Base-by-base conservation (phyloP, 2,888 invertebrate genomes). In the Drosophila meridionalis region DNA sequence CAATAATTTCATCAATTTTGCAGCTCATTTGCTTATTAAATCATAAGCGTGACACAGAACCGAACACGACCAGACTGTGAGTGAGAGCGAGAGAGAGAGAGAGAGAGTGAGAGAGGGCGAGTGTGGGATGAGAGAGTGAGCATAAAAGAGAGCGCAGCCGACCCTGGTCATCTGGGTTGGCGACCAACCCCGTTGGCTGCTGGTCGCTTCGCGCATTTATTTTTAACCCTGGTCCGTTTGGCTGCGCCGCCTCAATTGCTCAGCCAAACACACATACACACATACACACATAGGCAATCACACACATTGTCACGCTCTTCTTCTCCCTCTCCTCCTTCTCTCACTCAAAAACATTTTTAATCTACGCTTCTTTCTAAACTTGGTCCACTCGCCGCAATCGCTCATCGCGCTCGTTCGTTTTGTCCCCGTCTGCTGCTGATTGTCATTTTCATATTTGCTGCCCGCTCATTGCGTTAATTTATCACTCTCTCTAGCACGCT, bases 11-110 rank as follows among this genome's bases (percentile, higher is more conserved):
- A 90, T 85, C 71, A 91, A 84, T 86, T 86, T 90, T 66, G 76
- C 79, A 91, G 88, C 88, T 91, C 84, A 90, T 91, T 90, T 91
- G 90, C 86, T 91, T 90, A 90, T 89, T 91, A 91, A 90, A 87
- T 83, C 90, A 88, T 82, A 82, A 86, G 87, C 78, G 80, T 76
- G 90, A 88, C 91, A 90, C 77, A 84, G 67, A 72, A 66, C 65
- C 45, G 57, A 32, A 30, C 28, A 52, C 53, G 42, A 42, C 26
- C 43, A 56, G 30, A 55, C 28, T 20, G 40, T 28, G 38, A 45
- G 50, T 11, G 20, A 14, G 38, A 14, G 42, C 0, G 36, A 12
- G 3, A 12, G 14, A n/a, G 20, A 20, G 36, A 26, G 11, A n/a
- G 26, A 12, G 55, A 52, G 26, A 30, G 20, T 3, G 50, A 50